Percentiles rank a stretch among this genome's conserved stretches.
phyloP scores from a whole-genome alignment of 2,113 vertebrate species.

The Sceloporus undulatus region DNA sequence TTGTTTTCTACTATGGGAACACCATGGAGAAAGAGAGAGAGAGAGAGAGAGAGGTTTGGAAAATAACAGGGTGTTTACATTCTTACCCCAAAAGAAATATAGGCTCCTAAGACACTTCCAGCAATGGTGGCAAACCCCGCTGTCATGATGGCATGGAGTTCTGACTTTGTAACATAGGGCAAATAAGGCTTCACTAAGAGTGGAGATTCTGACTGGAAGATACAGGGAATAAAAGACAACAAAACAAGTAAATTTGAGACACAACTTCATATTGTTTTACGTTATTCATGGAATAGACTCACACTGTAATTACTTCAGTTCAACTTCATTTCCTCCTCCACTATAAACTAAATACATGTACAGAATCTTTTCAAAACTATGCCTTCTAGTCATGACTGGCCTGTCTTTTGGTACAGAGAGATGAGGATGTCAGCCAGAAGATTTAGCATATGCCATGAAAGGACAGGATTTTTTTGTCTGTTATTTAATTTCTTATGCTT shows the following conservation, averaged over 20 bases:
- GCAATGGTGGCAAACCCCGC: constrained; percentile 88
- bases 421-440: too few relatives aligned
- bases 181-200: constrained; percentile 86
- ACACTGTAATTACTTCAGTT: neutral
- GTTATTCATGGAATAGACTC: neutral
- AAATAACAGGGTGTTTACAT: constrained; percentile 14
- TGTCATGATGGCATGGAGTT: constrained; percentile 89
- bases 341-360: neutral
- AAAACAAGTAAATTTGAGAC: neutral
- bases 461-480: too few relatives aligned
- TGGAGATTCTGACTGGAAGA: constrained; percentile 82
- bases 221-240: constrained; percentile 37
- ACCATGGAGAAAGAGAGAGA: neutral
- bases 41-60: neutral
- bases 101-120: constrained; percentile 86
- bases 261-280: neutral
- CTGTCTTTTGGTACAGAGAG: too few relatives aligned
- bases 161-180: constrained; percentile 81
- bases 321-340: neutral
- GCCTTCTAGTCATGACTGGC: neutral
- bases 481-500: too few relatives aligned
- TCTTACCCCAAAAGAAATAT: constrained; percentile 90
- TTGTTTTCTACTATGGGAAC: neutral
- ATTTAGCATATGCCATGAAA: too few relatives aligned
- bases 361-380: neutral